Conservation (phyloP, 2,797 vertebrate species). For the Phrynocephalus forsythii region DNA sequence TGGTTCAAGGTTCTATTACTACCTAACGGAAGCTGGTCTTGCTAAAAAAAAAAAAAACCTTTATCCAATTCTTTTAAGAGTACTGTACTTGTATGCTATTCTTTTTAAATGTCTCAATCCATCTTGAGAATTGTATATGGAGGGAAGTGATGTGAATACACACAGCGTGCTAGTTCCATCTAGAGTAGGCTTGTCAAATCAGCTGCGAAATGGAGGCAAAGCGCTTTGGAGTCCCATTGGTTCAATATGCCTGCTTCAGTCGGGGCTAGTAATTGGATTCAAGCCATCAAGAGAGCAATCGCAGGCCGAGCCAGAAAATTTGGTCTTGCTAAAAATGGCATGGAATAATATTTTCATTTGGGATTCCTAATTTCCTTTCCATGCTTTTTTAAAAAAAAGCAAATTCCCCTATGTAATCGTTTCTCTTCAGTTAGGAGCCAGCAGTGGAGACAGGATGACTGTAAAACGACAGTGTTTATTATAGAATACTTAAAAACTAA, state of each 20-base stretch:
- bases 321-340: neutral
- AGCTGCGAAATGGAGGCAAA: too few relatives aligned
- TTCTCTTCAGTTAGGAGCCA: conserved; percentile 7
- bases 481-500: neutral
- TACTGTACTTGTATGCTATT: neutral
- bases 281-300: neutral
- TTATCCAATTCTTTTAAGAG: neutral
- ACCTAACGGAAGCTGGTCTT: too few relatives aligned
- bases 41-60: neutral
- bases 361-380: conserved; percentile 31
- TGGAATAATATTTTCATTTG: conserved; percentile 11
- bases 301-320: neutral
- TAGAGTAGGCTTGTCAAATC: too few relatives aligned
- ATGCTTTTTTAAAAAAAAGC: neutral
- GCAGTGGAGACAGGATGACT: conserved; percentile 32
- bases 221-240: too few relatives aligned
- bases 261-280: too few relatives aligned
- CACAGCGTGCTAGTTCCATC: too few relatives aligned
- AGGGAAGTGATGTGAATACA: neutral
- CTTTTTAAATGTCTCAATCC: neutral
- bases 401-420: conserved; percentile 2
- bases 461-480: conserved; percentile 25
- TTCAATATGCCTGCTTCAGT: too few relatives aligned
- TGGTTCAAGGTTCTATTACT: neutral
- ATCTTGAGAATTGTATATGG: neutral